Evolutionary conservation across 1,140 invertebrate species (phyloP).

Genomic region (Sipha flava): DNA sequence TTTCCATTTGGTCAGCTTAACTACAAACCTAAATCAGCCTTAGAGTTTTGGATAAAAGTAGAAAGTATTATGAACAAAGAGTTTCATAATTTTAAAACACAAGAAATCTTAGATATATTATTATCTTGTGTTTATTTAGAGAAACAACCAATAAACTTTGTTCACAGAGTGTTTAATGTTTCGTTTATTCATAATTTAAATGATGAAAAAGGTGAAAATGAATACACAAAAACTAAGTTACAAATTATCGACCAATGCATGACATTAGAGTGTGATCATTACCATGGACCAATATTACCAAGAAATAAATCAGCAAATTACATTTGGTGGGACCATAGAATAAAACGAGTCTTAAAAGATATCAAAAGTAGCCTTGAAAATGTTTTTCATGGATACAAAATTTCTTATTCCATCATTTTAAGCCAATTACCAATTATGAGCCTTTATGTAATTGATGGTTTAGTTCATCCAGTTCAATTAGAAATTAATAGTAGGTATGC

Average conservation of each 20-base stretch:
- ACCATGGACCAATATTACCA: slow-evolving; percentile 53
- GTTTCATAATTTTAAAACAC: slow-evolving; percentile 53
- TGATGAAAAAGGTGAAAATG: slow-evolving; percentile 37
- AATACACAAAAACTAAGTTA: slow-evolving; percentile 47
- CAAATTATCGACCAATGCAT: slow-evolving; percentile 57
- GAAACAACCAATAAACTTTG: slow-evolving; percentile 56
- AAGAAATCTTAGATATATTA: slow-evolving; percentile 54
- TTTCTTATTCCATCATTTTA: slow-evolving; percentile 37
- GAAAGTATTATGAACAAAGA: slow-evolving; percentile 52
- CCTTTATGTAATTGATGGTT: slow-evolving; percentile 55
- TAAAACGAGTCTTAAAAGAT: slow-evolving; percentile 48
- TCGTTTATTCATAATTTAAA: slow-evolving; percentile 55
- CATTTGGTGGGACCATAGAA: slow-evolving; percentile 48
- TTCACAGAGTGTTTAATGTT: slow-evolving; percentile 53
- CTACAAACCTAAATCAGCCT: slow-evolving; percentile 49
- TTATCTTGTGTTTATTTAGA: slow-evolving; percentile 57
- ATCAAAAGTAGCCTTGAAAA: slow-evolving; percentile 45
- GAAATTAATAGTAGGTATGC: background rate
- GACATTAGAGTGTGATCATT: slow-evolving; percentile 54
- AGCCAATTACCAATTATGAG: slow-evolving; percentile 50
- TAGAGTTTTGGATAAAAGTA: slow-evolving; percentile 52
- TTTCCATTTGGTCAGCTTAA: slow-evolving; percentile 56
- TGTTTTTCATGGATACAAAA: background rate
- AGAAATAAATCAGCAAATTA: slow-evolving; percentile 47
- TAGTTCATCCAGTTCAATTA: slow-evolving; percentile 46